Evolutionary conservation across 1,140 invertebrate genomes (phyloP).

Genomic region (Pissodes strobi): DNA sequence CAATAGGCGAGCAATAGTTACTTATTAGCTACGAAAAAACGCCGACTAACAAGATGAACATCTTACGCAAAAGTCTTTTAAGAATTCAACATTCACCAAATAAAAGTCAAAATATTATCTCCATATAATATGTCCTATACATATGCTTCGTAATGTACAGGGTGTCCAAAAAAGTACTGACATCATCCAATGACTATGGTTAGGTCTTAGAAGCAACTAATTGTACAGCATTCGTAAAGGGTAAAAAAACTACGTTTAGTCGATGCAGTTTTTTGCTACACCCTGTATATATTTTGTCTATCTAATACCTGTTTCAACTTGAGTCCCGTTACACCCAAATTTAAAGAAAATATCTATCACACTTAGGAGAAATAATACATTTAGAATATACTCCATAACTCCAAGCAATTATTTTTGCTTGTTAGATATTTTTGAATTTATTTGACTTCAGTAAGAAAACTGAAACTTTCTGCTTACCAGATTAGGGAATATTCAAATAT

Average conservation of each 20-base stretch:
- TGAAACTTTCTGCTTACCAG: too few relatives aligned
- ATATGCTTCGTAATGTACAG: conserved; percentile 1
- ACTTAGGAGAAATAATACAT: conserved; percentile 13
- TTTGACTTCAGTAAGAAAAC: too few relatives aligned
- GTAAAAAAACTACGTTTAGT: conserved; percentile 12
- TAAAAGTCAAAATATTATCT: background rate
- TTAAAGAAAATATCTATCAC: conserved; percentile 7
- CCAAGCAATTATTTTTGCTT: too few relatives aligned
- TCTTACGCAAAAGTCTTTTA: conserved; percentile 14
- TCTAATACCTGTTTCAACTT: conserved; percentile 32
- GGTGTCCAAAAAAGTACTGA: conserved; percentile 18
- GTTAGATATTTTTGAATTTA: too few relatives aligned
- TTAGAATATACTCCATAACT: conserved; percentile 13
- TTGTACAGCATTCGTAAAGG: conserved; percentile 1
- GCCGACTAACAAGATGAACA: conserved; percentile 10
- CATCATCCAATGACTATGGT: background rate
- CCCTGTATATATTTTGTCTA: conserved; percentile 24
- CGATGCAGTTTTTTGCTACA: conserved; percentile 4
- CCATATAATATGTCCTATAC: background rate
- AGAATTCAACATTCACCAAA: too few relatives aligned
- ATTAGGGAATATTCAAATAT: too few relatives aligned
- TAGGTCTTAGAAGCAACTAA: conserved; percentile 7
- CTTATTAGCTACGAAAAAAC: background rate
- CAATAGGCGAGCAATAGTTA: background rate
- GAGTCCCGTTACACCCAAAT: conserved; percentile 26